Conservation (phyloP, 2,888 invertebrate genomes). For the Margaritifera margaritifera region DNA sequence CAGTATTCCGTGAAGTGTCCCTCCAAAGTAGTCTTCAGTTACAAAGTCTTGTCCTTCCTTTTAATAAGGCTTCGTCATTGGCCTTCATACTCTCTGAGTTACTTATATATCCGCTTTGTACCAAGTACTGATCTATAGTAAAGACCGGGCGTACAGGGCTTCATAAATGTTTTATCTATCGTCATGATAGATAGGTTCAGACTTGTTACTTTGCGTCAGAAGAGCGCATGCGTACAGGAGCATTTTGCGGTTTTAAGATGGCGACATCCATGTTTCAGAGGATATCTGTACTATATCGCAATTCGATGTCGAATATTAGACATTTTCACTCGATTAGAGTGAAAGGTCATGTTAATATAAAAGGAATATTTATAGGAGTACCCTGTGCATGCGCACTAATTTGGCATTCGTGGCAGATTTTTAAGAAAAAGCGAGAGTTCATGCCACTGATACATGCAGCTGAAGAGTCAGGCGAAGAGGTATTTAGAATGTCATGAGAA, state of each 20-base stretch:
- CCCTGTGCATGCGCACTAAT: slow-evolving; percentile 26
- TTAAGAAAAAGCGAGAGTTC: slow-evolving; percentile 14
- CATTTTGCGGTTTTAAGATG: slow-evolving; percentile 21
- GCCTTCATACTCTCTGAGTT: too few relatives aligned
- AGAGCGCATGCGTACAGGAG: slow-evolving; percentile 29
- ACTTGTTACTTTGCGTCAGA: slow-evolving; percentile 1
- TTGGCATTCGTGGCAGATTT: slow-evolving; percentile 21
- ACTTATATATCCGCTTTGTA: too few relatives aligned
- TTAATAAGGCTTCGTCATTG: too few relatives aligned
- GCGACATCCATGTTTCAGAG: slow-evolving; percentile 33
- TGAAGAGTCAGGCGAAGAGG: slow-evolving; percentile 7
- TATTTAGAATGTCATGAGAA: not conserved
- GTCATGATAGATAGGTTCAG: too few relatives aligned
- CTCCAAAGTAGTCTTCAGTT: too few relatives aligned
- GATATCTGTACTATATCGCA: slow-evolving; percentile 9
- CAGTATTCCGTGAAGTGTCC: too few relatives aligned
- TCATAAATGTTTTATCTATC: too few relatives aligned
- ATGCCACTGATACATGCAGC: slow-evolving; percentile 29
- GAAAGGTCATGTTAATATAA: too few relatives aligned
- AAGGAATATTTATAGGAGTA: slow-evolving; percentile 20
- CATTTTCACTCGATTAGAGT: slow-evolving; percentile 9
- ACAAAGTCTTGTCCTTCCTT: too few relatives aligned
- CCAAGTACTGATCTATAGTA: too few relatives aligned
- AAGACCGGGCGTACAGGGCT: too few relatives aligned
- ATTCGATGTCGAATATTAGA: slow-evolving; percentile 22